phyloP scores from a whole-genome alignment of 1,140 invertebrate species.

The Drosophila seguyi region DNA sequence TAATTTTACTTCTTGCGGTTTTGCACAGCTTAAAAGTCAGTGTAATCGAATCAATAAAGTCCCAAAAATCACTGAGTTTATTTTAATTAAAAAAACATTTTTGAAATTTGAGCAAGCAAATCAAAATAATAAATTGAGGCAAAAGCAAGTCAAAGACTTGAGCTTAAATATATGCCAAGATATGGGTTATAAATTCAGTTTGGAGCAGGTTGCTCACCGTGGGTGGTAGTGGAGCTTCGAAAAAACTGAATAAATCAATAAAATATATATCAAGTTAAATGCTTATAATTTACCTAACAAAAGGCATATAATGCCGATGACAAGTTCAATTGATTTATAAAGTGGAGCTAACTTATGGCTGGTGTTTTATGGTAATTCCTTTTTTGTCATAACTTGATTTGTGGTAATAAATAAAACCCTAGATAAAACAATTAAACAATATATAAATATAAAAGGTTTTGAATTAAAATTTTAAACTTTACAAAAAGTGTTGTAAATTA shows the following conservation, averaged over 20 bases:
- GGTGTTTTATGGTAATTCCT: conserved; percentile 42
- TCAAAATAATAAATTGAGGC: conserved; percentile 28
- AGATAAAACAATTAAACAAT: not conserved
- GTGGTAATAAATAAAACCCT: not conserved
- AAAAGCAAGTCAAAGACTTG: conserved; percentile 11
- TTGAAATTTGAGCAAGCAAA: conserved; percentile 19
- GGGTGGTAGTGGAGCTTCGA: conserved; percentile 16
- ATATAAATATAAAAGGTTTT: too few relatives aligned
- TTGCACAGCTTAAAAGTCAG: conserved; percentile 5
- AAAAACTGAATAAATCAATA: conserved; percentile 51
- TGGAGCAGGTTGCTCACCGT: conserved; percentile 7
- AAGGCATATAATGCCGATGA: conserved; percentile 48
- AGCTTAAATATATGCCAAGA: conserved; percentile 21
- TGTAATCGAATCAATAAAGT: conserved; percentile 24
- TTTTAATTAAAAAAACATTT: conserved; percentile 28
- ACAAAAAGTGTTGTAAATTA: not conserved
- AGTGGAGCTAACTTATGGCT: conserved; percentile 18
- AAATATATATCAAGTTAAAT: conserved; percentile 58
- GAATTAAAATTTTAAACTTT: not conserved
- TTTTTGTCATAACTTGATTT: not conserved
- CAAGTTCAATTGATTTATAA: conserved; percentile 70
- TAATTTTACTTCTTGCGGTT: conserved; percentile 14
- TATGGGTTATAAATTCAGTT: conserved; percentile 27
- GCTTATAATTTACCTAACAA: conserved; percentile 47
- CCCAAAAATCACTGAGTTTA: not conserved